Base-by-base conservation (phyloP, 2,113 vertebrate species). In the Clinocottus analis region DNA sequence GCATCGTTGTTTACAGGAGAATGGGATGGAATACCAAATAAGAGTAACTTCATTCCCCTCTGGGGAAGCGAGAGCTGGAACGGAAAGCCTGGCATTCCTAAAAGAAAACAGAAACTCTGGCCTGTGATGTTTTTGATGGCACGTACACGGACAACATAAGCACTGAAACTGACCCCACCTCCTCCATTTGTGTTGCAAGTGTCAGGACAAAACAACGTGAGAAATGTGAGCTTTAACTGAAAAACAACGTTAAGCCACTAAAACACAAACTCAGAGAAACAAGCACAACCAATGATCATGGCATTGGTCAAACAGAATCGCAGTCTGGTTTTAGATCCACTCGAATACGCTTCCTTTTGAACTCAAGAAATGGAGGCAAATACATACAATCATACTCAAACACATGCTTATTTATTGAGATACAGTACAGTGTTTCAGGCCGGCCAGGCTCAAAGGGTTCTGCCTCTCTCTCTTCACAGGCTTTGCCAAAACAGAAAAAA, bases 11-110 rank as follows among this genome's bases (percentile, higher is more conserved):
- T 93, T 94, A 93, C 82, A 89, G 66, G 82, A 83, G 41, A 85
- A 87, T n/a, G 71, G 79, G 83, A 89, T 92, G 75, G 87, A 88
- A 80, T 75, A 90, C 92, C 91, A 94, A 93, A 93, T 92, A 93
- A 88, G 90, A 93, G 88, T 91, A 93, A 92, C 82, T 79, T 84
- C 85, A 82, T 86, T 87, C 62, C 37, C 83, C 87, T 74, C 85
- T 73, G 43, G 83, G 91, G 83, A 89, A 80, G 45, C 27, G 13
- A 60, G 75, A 35, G 79, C 76, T 89, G 87, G 88, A 91, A 85
- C 71, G 61, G 91, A 93, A 93, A 89, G 78, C 72, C 69, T 89
- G 87, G 88, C 88, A 92, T 86, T 85, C 75, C 67, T 83, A 66
- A 80, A 83, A 82, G 35, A 81, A 88, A 92, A 82, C 62, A 88